phyloP scores from a whole-genome alignment of 2,888 invertebrate species.

The Dioctria rufipes region DNA sequence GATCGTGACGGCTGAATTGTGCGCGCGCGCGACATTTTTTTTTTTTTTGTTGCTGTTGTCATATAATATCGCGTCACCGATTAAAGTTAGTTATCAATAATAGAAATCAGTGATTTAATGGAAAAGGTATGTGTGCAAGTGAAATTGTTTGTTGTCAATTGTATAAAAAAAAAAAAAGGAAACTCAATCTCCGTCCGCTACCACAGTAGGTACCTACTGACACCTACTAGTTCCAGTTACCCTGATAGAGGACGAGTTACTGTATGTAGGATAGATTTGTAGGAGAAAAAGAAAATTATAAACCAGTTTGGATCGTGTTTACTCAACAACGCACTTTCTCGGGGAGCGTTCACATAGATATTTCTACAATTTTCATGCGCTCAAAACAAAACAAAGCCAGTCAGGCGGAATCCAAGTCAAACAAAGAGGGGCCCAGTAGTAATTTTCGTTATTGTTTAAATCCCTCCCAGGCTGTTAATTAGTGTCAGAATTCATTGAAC shows the following conservation, averaged over 20 bases:
- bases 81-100: background rate
- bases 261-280: too few species aligned
- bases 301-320: constrained; percentile 34
- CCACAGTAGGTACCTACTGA: too few species aligned
- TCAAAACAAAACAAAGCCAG: constrained; percentile 17
- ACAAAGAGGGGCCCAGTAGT: constrained; percentile 16
- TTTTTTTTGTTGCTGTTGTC: too few species aligned
- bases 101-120: background rate
- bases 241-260: too few species aligned
- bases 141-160: constrained; percentile 22
- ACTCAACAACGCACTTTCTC: constrained; percentile 28
- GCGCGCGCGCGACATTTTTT: background rate
- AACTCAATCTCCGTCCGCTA: background rate
- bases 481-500: constrained; percentile 29
- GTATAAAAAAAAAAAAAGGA: background rate
- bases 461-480: constrained; percentile 21
- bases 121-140: constrained; percentile 4
- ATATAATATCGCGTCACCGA: background rate
- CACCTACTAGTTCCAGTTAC: too few species aligned
- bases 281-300: background rate
- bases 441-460: constrained; percentile 5
- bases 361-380: background rate
- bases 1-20: constrained; percentile 17
- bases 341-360: background rate
- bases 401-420: background rate